Evolutionary conservation across 2,888 invertebrate species (phyloP).

Genomic region (Gandaritis pyraliata): DNA sequence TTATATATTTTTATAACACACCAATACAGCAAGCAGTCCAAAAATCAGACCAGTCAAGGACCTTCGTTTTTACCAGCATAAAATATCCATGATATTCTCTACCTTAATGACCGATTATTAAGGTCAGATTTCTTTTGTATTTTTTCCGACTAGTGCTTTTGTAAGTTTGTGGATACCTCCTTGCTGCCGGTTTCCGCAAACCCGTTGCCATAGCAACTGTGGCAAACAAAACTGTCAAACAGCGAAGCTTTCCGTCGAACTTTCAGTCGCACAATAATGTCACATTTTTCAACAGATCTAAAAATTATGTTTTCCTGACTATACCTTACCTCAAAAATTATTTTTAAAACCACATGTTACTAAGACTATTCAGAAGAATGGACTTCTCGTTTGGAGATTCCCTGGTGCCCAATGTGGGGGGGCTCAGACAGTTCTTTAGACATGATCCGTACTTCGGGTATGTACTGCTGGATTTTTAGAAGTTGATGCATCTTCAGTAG

Average conservation of each 20-base stretch:
- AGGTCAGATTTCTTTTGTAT: conserved; percentile 40
- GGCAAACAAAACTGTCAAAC: conserved; percentile 74
- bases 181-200: conserved; percentile 65
- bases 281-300: conserved; percentile 52
- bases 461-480: conserved; percentile 43
- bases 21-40: not conserved
- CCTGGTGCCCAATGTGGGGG: conserved; percentile 70
- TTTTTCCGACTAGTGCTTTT: conserved; percentile 15
- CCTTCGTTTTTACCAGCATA: conserved; percentile 39
- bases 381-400: conserved; percentile 76
- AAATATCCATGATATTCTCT: conserved; percentile 34
- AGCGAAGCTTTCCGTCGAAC: conserved; percentile 49
- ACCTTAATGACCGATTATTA: conserved; percentile 40
- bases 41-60: conserved; percentile 40
- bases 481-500: conserved; percentile 1
- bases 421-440: conserved; percentile 66
- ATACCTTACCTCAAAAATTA: conserved; percentile 40
- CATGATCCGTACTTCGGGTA: conserved; percentile 70
- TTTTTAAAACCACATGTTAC: conserved; percentile 50
- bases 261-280: conserved; percentile 64
- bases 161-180: conserved; percentile 42
- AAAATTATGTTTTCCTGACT: conserved; percentile 71
- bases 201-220: conserved; percentile 61
- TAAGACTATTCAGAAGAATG: conserved; percentile 65
- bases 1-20: not conserved